Percentiles rank a stretch among this genome's conserved stretches.
phyloP scores from a whole-genome alignment of 2,888 invertebrate genomes.

The Steinernema scapterisci region DNA sequence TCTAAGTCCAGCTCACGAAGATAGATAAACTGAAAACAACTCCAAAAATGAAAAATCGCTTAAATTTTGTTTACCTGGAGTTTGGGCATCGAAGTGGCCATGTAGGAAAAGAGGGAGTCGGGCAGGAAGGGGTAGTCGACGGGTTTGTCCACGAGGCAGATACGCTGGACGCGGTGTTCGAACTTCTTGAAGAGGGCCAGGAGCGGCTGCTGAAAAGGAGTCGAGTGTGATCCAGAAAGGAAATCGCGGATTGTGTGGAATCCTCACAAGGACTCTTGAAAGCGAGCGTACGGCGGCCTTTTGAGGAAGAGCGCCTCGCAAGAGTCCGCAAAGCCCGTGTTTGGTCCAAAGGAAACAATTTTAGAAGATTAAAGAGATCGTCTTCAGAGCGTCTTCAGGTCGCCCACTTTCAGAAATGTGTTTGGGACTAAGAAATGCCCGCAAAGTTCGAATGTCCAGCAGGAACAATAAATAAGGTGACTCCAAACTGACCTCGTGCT shows the following conservation, averaged over 20 bases:
- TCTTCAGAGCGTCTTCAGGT: no score
- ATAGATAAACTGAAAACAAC: slow-evolving; percentile 64
- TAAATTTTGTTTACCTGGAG: slow-evolving; percentile 51
- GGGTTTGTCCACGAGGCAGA: slow-evolving; percentile 67
- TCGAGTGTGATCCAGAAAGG: no score
- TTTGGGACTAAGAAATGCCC: not conserved
- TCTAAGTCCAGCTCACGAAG: slow-evolving; percentile 67
- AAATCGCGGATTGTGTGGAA: no score
- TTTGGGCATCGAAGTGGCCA: slow-evolving; percentile 62
- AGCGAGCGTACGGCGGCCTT: no score
- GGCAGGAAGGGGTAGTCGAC: slow-evolving; percentile 68
- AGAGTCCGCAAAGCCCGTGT: no score
- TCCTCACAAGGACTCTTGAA: no score
- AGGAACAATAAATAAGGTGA: not conserved
- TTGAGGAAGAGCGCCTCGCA: no score
- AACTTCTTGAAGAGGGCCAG: slow-evolving; percentile 59
- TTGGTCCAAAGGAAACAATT: no score
- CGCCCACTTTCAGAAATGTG: no score
- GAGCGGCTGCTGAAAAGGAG: slow-evolving; percentile 53
- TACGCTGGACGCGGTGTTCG: slow-evolving; percentile 63
- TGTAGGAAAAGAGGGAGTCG: slow-evolving; percentile 64
- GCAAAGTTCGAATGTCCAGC: not conserved
- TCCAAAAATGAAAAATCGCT: not conserved
- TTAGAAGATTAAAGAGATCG: no score
- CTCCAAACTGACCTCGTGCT: slow-evolving; percentile 62